A percentile compares a stretch with the other conserved stretches of the same genome.
phyloP scores from a whole-genome alignment of 2,888 invertebrate genomes.

The Cantharis rufa region DNA sequence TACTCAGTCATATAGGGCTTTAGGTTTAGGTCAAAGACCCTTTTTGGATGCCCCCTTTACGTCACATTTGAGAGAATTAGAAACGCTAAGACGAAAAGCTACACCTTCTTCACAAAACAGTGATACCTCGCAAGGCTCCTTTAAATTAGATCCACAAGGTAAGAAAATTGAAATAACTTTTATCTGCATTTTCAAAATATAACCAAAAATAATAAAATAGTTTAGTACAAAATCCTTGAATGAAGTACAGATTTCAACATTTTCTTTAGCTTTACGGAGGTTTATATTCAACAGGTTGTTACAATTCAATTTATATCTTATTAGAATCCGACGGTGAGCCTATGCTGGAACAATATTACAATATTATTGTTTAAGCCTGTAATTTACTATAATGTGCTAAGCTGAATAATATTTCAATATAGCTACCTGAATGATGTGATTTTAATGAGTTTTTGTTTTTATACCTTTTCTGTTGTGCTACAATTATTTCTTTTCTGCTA shows the following conservation, averaged over 20 bases:
- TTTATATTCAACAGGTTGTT: slow-evolving; percentile 39
- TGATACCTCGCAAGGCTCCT: slow-evolving; percentile 38
- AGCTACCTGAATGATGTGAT: slow-evolving; percentile 31
- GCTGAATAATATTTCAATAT: slow-evolving; percentile 23
- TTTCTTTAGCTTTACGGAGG: slow-evolving; percentile 15
- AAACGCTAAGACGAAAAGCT: slow-evolving; percentile 68
- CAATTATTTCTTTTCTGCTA: not conserved
- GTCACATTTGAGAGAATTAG: slow-evolving; percentile 69
- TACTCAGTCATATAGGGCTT: slow-evolving; percentile 72
- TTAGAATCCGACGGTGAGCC: slow-evolving; percentile 34
- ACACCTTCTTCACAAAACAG: slow-evolving; percentile 53
- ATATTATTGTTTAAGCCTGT: slow-evolving; percentile 23
- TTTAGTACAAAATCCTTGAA: slow-evolving; percentile 10
- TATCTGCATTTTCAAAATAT: not conserved
- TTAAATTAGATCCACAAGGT: slow-evolving; percentile 39
- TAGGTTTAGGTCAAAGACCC: slow-evolving; percentile 75
- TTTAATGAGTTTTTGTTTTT: slow-evolving; percentile 6
- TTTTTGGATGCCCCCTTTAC: slow-evolving; percentile 67
- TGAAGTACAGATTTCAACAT: slow-evolving; percentile 16
- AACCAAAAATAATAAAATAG: not conserved
- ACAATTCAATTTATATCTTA: slow-evolving; percentile 40
- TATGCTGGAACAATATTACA: slow-evolving; percentile 32
- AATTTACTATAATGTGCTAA: slow-evolving; percentile 32
- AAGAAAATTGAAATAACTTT: slow-evolving; percentile 5
- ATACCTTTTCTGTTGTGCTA: not conserved